A percentile compares a stretch with the other conserved stretches of the same genome.
Evolutionary conservation across 1,140 invertebrate genomes (phyloP).

Genomic region (Dendroctonus ponderosae): DNA sequence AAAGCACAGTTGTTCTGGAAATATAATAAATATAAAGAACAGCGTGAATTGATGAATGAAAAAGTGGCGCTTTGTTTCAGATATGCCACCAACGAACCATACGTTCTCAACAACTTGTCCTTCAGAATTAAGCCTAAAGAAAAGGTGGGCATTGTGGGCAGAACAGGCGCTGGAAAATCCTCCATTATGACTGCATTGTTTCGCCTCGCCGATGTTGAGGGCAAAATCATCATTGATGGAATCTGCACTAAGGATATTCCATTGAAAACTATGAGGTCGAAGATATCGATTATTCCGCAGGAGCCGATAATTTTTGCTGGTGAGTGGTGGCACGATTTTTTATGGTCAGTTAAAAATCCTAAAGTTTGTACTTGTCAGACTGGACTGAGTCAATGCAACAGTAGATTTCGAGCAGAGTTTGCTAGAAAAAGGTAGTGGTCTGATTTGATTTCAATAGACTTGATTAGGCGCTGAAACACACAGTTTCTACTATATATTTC

Average conservation of each 20-base stretch:
- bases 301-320: conserved; percentile 69
- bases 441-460: too few relatives aligned
- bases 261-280: conserved; percentile 61
- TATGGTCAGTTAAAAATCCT: too few relatives aligned
- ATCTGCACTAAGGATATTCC: conserved; percentile 55
- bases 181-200: conserved; percentile 71
- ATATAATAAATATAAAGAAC: too few relatives aligned
- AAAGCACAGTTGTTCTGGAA: too few relatives aligned
- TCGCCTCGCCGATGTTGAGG: conserved; percentile 66
- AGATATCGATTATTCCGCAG: conserved; percentile 72
- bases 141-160: conserved; percentile 71
- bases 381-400: too few relatives aligned
- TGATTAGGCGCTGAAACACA: too few relatives aligned
- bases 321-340: neutral
- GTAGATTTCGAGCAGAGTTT: too few relatives aligned
- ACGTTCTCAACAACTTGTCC: conserved; percentile 58
- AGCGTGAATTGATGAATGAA: too few relatives aligned
- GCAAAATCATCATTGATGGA: conserved; percentile 61
- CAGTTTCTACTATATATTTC: too few relatives aligned
- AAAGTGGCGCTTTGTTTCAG: conserved; percentile 56
- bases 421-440: too few relatives aligned
- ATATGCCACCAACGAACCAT: conserved; percentile 53
- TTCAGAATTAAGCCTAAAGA: conserved; percentile 59
- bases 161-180: conserved; percentile 76
- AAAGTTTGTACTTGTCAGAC: too few relatives aligned